These are phyloP conservation scores for Edolisoma coerulescens DNA, from an alignment of 2,113 vertebrate genomes.

Conservation along the genomic window DNA sequence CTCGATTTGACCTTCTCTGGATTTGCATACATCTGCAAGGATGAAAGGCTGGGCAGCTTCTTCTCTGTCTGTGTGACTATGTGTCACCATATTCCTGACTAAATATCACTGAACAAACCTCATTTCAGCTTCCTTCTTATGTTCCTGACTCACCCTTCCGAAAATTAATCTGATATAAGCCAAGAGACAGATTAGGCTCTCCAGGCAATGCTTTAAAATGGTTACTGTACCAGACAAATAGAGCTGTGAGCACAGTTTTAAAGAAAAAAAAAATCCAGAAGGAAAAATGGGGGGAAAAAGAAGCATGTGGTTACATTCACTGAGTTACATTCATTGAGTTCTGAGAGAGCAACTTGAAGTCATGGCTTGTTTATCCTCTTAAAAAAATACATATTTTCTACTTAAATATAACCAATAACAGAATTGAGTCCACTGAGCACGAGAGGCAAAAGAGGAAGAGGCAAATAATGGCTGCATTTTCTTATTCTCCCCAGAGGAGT, in stretches of 20 bases:
- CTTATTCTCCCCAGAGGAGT: background rate
- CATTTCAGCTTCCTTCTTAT: background rate
- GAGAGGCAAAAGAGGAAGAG: background rate
- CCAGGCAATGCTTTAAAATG: background rate
- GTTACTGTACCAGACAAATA: background rate
- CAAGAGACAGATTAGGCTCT: background rate
- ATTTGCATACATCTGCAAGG: background rate
- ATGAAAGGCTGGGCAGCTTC: background rate
- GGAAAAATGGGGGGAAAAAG: rapidly evolving
- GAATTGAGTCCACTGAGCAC: background rate
- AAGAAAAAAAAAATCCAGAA: background rate
- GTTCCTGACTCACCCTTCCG: background rate
- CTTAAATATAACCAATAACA: background rate
- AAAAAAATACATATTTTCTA: background rate
- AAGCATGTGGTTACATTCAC: background rate
- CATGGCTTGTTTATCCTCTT: background rate
- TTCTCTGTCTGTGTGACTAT: background rate
- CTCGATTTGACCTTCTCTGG: background rate
- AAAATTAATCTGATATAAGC: background rate
- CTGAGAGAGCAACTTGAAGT: background rate
- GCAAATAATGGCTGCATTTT: background rate
- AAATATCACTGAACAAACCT: background rate
- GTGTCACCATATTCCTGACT: background rate
- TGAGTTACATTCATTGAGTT: background rate
- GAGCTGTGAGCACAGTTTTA: background rate